Conservation (phyloP, 2,888 invertebrate species). For the Drosophila pseudotalamancana region DNA sequence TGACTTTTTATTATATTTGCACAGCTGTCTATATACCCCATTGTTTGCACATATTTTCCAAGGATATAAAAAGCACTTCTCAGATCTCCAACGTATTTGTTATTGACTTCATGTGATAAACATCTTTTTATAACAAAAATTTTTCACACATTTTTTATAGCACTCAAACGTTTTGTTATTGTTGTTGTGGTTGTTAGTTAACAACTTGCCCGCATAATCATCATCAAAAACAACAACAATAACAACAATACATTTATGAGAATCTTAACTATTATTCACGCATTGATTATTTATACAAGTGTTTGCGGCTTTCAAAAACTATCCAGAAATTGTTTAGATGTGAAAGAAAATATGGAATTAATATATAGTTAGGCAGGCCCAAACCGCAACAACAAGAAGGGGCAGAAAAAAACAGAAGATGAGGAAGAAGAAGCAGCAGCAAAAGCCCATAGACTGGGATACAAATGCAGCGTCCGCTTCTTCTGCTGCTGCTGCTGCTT, state of each 20-base stretch:
- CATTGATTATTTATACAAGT: slow-evolving; percentile 47
- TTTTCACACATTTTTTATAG: slow-evolving; percentile 2
- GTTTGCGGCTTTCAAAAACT: slow-evolving; percentile 35
- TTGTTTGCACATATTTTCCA: neutral
- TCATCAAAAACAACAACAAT: neutral
- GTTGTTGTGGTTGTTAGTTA: slow-evolving; percentile 11
- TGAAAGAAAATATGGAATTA: slow-evolving; percentile 19
- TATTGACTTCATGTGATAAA: neutral
- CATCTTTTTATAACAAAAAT: neutral
- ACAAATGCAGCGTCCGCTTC: slow-evolving; percentile 29
- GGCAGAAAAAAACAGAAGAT: neutral
- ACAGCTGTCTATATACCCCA: neutral
- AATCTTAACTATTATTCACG: slow-evolving; percentile 23
- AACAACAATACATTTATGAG: slow-evolving; percentile 9
- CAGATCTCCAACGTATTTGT: neutral
- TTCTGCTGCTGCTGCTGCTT: slow-evolving; percentile 38
- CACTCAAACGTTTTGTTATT: neutral
- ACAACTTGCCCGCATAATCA: neutral
- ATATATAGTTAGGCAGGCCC: slow-evolving; percentile 12
- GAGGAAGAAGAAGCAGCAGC: neutral
- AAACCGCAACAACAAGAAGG: neutral
- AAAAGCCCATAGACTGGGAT: slow-evolving; percentile 29
- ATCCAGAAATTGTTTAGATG: slow-evolving; percentile 21
- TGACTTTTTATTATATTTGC: too few species aligned
- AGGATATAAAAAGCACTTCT: neutral